Conservation (phyloP, 23 tunicate species). For the Trididemnum clinides region DNA sequence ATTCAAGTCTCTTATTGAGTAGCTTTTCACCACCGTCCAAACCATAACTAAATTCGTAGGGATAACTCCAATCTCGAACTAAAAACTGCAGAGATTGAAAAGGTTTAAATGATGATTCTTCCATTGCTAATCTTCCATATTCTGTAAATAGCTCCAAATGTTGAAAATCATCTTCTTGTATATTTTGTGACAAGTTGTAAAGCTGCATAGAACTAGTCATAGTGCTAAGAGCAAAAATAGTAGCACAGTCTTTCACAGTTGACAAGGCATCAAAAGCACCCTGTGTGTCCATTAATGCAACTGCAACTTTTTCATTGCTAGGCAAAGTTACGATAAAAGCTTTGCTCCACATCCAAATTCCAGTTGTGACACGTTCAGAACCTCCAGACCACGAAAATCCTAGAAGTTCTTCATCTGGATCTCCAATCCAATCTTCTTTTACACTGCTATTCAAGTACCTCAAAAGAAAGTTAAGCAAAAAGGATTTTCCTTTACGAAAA, state of each 20-base stretch:
- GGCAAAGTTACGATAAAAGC: conserved; percentile 45
- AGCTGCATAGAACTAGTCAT: conserved; percentile 93
- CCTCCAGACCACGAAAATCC: conserved; percentile 94
- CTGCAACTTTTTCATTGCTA: conserved; percentile 59
- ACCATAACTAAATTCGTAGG: conserved; percentile 80
- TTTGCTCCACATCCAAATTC: conserved; percentile 76
- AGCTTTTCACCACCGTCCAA: conserved; percentile 49
- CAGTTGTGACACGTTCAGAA: conserved; percentile 78
- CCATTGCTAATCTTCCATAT: conserved; percentile 87
- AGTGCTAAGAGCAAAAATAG: conserved; percentile 92
- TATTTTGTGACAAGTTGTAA: conserved; percentile 89
- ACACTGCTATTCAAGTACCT: conserved; percentile 60
- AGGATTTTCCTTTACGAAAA: conserved; percentile 98
- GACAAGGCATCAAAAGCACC: conserved; percentile 92
- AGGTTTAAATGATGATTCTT: conserved; percentile 53
- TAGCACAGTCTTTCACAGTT: conserved; percentile 78
- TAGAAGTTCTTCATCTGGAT: conserved; percentile 30
- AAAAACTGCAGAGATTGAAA: conserved; percentile 90
- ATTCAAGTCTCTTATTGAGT: conserved; percentile 49
- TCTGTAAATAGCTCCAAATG: conserved; percentile 96
- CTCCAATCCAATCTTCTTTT: conserved; percentile 78
- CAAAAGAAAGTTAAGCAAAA: conserved; percentile 76
- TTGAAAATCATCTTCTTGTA: conserved; percentile 94
- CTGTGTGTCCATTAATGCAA: conserved; percentile 94
- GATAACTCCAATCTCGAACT: conserved; percentile 89